A percentile compares a stretch with the other conserved stretches of the same genome.
These are phyloP conservation scores for Aplidium turbinatum DNA, from an alignment of 23 tunicate species.

Conservation along the genomic window DNA sequence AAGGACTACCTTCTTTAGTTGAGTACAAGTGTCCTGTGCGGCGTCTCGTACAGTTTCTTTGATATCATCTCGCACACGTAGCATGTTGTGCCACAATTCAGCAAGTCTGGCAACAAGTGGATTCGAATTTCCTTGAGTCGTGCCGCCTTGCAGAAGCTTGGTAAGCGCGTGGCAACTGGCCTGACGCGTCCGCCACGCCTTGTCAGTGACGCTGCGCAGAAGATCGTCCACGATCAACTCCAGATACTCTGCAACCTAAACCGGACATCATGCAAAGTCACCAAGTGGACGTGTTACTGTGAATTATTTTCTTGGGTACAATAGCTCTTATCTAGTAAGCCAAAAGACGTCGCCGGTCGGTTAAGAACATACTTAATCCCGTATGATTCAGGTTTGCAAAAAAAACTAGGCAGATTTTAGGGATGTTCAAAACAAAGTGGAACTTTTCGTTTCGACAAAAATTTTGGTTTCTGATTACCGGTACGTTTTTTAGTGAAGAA, in stretches of 20 bases:
- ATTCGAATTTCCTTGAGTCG: background rate
- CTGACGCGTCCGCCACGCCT: constrained; percentile 73
- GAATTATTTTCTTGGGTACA: too few relatives aligned
- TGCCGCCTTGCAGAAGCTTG: constrained; percentile 64
- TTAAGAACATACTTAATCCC: too few relatives aligned
- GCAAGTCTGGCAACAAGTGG: constrained; percentile 28
- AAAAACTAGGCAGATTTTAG: too few relatives aligned
- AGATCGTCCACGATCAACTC: constrained; percentile 49
- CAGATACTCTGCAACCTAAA: constrained; percentile 46
- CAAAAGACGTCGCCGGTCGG: too few relatives aligned
- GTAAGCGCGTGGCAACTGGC: constrained; percentile 69
- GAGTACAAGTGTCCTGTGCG: constrained; percentile 42
- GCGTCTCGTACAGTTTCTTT: constrained; percentile 81
- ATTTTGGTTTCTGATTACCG: too few relatives aligned
- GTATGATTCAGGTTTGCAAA: too few relatives aligned
- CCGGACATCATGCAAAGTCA: too few relatives aligned
- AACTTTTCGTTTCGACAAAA: too few relatives aligned
- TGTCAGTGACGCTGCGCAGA: constrained; percentile 37
- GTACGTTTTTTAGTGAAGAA: too few relatives aligned
- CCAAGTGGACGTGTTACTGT: too few relatives aligned
- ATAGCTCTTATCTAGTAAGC: too few relatives aligned
- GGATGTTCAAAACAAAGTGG: too few relatives aligned
- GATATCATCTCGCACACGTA: constrained; percentile 73
- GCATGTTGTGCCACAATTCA: constrained; percentile 48
- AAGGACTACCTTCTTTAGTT: constrained; percentile 54